These are phyloP conservation scores for Temnothorax curvispinosus DNA, from an alignment of 1,140 invertebrate species.

Conservation along the genomic window DNA sequence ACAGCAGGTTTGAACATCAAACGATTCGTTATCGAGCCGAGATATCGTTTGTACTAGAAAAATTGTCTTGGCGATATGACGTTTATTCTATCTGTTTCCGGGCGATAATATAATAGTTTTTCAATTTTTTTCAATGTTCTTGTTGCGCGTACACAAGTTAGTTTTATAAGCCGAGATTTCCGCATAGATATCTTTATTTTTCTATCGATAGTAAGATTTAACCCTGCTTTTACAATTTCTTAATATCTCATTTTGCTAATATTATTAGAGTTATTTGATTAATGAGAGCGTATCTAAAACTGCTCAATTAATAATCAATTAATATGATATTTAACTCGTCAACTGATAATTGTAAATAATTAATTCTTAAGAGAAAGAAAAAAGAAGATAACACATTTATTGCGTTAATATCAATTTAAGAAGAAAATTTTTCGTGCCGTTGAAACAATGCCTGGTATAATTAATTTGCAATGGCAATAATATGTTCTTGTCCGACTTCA, in stretches of 20 bases:
- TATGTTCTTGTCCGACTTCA: neutral
- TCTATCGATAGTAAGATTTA: neutral
- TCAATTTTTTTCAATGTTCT: neutral
- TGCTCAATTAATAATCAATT: neutral
- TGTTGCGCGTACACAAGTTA: neutral
- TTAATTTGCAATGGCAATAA: neutral
- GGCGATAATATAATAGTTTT: neutral
- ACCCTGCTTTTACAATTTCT: neutral
- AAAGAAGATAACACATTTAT: neutral
- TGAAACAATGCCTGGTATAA: neutral
- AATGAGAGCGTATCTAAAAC: neutral
- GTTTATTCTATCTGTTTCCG: neutral
- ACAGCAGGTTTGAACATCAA: neutral
- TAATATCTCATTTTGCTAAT: neutral
- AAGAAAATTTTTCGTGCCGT: neutral
- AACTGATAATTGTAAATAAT: neutral
- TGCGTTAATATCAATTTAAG: neutral
- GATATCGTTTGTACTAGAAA: neutral
- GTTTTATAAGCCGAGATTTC: neutral
- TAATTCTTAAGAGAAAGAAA: neutral
- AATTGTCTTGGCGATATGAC: neutral
- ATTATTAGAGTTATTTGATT: neutral
- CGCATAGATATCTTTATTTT: neutral
- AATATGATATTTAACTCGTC: neutral
- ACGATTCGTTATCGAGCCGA: neutral